Evolutionary conservation across 2,113 vertebrate species (phyloP), one percentile per base, ranked within the genome.

Genomic region (Dipodomys stephensi): DNA sequence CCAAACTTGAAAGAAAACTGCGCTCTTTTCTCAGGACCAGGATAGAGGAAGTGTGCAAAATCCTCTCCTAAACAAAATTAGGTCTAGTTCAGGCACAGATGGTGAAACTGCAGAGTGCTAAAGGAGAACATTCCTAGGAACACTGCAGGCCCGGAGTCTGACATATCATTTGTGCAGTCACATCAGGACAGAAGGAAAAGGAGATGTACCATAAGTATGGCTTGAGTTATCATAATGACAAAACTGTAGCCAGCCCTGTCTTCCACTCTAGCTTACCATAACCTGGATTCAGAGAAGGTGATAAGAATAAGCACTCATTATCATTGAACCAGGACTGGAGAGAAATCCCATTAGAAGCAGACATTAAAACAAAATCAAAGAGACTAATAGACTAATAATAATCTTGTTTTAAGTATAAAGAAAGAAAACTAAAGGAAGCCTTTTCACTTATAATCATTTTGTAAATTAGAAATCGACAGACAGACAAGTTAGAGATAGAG

Each of bases 41-140:
- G 10, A 49, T 15, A 18, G 53, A 57, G 1, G 1, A 1, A 39
- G 1, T 49, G 1, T 10, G 28, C 12, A 16, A 16, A 62, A 71
- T 69, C 22, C 79, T 76, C 73, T 81, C 2, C 18, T 28, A 32
- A 49, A 67, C 57, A 78, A 68, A 90, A 30, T 28, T 60, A 73
- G 46, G 12, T 68, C 3, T 77, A 65, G 7, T 71, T 2, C 39
- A 94, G 39, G 46, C 23, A n/a, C 28, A 62, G 74, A 72, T 18
- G 23, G 8, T 27, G 22, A 53, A 76, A 30, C 32, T 44, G 0
- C 23, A 32, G 5, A 2, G 13, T n/a, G 44, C 15, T 49, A 73
- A 10, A 2, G 12, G 35, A 19, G 67, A 79, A 27, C 11, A 44
- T 46, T 53, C 2, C 27, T 35, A 18, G 23, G 2, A 30, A 15